Evolutionary conservation across 2,888 invertebrate species (phyloP), one percentile per base, ranked within the genome.

Genomic region (Pterostichus madidus): DNA sequence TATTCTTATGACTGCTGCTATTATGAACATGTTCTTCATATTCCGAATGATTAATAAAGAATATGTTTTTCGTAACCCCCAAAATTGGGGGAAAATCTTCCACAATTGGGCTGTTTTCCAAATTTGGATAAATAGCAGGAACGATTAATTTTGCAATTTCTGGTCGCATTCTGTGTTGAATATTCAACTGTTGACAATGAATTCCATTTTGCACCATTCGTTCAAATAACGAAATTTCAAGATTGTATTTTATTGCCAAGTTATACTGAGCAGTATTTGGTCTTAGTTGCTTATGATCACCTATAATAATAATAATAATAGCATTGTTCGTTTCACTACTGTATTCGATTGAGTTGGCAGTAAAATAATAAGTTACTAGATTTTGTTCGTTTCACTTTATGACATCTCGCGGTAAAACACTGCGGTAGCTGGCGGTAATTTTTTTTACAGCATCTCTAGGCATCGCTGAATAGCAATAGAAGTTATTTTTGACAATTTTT

Each of bases 221-320:
- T 86, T 92, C 92, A 86, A 92, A 92, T 56, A 93, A 87, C 0
- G 92, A 92, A 17, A 92, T 86, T 56, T 92, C 90, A 84, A 92
- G 86, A 15, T 90, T 88, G 85, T 89, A 92, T 15, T 89, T 86
- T 78, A 85, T 89, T 3, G 90, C 91, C 39, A 92, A 87, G 56
- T 89, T 86, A 85, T 90, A 90, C 0, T 91, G 91, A 3, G 90
- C 88, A 13, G 91, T 88, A 76, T 86, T 90, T 10, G 93, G 93
- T 68, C 91, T 87, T 39, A 93, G 87, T 86, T 92, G 92, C 83
- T 91, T 88, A 86, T 92, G 92, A 85, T 92, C 92, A 44, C 91
- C 90, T 82, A 31, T 49, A 64, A 46, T 31, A 0, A 17, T n/a
- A 8, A 39, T n/a, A n/a, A n/a, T n/a, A n/a, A n/a, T n/a, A n/a